Evolutionary conservation across 2,797 vertebrate genomes (phyloP).

Genomic region (Rhincodon typus): DNA sequence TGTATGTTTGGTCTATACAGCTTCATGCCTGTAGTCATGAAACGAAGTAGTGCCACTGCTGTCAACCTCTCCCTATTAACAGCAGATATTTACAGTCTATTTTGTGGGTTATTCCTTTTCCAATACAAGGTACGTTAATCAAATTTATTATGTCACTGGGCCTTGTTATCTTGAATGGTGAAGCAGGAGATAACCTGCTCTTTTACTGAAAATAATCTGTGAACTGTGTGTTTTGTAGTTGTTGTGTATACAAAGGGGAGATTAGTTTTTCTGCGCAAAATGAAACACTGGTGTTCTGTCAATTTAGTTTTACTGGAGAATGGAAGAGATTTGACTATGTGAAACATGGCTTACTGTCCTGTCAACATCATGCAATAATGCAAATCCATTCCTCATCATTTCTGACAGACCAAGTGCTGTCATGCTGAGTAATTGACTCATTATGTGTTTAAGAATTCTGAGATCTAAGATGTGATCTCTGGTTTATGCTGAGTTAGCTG

Average conservation of each 20-base stretch:
- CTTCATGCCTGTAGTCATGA: slow-evolving; percentile 90
- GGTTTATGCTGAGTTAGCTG: neutral
- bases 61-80: slow-evolving; percentile 89
- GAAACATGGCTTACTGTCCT: neutral
- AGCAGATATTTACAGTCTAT: slow-evolving; percentile 83
- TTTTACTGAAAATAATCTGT: neutral
- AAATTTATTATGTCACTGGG: too few species aligned
- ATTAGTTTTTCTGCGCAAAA: neutral
- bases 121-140: slow-evolving; percentile 77
- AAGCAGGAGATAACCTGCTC: neutral
- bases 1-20: slow-evolving; percentile 94
- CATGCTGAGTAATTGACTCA: neutral
- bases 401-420: neutral
- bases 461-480: neutral
- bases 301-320: neutral
- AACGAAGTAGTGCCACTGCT: slow-evolving; percentile 81
- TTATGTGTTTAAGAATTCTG: neutral
- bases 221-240: neutral
- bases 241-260: neutral
- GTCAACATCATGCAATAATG: neutral
- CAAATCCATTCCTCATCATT: neutral
- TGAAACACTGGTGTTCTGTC: neutral
- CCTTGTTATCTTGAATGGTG: neutral
- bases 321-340: neutral
- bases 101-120: slow-evolving; percentile 87